Conservation (phyloP, 2,113 vertebrate genomes). For the Taxidea taxus region DNA sequence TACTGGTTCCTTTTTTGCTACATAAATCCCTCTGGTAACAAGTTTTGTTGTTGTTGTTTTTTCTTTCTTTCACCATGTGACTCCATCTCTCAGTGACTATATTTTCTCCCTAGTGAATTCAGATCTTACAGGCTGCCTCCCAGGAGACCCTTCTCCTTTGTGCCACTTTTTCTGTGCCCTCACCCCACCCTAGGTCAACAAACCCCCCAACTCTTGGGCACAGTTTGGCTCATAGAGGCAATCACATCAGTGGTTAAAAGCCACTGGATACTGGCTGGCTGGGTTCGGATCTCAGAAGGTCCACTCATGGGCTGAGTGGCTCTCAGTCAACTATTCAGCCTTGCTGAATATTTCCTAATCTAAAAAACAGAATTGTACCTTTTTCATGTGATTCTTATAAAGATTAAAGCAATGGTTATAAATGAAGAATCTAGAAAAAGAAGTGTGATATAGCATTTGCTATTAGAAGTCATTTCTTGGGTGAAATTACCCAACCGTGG, state of each 20-base stretch:
- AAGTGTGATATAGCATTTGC: neutral
- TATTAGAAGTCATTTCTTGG: neutral
- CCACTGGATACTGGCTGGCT: neutral
- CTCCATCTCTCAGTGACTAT: neutral
- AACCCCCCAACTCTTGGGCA: neutral
- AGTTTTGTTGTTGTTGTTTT: neutral
- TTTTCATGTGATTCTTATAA: neutral
- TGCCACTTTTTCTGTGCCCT: neutral
- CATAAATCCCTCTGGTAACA: neutral
- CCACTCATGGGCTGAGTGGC: neutral
- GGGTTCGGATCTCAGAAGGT: neutral
- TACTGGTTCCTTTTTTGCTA: neutral
- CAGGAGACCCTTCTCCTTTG: neutral
- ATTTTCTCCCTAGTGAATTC: neutral
- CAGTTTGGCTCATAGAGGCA: neutral
- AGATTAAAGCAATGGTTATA: neutral
- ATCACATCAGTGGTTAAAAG: neutral
- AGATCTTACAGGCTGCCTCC: neutral
- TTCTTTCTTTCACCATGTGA: neutral
- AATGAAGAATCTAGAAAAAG: neutral
- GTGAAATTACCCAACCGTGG: neutral
- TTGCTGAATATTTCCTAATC: neutral
- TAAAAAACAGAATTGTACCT: neutral
- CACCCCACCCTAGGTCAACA: neutral
- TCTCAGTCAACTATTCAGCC: neutral